phyloP scores from a whole-genome alignment of 2,888 invertebrate species.

The Thysanoteuthis rhombus region DNA sequence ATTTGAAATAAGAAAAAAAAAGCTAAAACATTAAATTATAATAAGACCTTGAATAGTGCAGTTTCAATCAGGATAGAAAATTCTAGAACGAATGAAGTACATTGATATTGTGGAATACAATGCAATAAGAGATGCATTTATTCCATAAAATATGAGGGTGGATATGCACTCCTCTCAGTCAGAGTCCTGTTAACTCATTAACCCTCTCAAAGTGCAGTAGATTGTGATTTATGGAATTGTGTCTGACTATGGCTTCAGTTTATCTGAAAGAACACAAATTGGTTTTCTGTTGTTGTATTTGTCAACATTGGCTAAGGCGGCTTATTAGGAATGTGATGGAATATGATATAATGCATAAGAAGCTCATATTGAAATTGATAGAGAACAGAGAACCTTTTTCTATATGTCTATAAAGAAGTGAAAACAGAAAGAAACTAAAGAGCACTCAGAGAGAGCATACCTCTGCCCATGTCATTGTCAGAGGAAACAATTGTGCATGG shows the following conservation, averaged over 20 bases:
- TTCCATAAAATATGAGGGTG: not conserved
- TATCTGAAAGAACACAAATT: not conserved
- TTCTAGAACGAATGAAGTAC: too few relatives aligned
- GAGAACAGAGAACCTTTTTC: not conserved
- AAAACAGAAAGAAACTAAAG: too few relatives aligned
- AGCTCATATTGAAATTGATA: not conserved
- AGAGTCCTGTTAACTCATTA: not conserved
- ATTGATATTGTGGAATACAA: not conserved
- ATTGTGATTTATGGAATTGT: conserved; percentile 12
- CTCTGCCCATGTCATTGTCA: too few relatives aligned
- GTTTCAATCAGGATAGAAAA: not conserved
- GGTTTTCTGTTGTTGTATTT: not conserved
- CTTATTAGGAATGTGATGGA: not conserved
- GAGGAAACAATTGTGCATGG: too few relatives aligned
- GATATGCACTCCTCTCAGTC: not conserved
- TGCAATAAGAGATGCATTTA: not conserved
- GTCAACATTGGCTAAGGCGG: not conserved
- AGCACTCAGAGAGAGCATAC: too few relatives aligned
- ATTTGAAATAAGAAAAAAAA: too few relatives aligned
- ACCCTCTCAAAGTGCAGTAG: not conserved
- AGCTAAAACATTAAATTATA: too few relatives aligned
- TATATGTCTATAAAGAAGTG: too few relatives aligned
- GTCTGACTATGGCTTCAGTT: not conserved
- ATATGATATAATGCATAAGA: not conserved
- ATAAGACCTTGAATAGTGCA: too few relatives aligned